Evolutionary conservation across 2,888 invertebrate genomes (phyloP), one percentile per base, ranked within the genome.

Genomic region (Heteromurus nitidus): DNA sequence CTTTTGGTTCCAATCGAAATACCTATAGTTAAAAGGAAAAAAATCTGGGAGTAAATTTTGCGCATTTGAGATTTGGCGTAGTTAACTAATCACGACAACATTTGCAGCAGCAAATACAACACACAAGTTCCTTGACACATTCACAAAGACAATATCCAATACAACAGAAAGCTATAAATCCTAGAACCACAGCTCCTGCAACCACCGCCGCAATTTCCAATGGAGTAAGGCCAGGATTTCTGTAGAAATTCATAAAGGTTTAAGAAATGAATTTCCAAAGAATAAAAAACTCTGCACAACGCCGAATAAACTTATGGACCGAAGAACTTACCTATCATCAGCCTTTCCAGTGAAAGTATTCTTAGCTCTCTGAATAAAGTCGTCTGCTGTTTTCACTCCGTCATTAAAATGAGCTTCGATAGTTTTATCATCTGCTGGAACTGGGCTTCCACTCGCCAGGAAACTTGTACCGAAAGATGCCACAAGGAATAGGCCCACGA

Each of bases 31-130:
- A n/a, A n/a, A n/a, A n/a, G n/a, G n/a, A n/a, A n/a, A 13, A 36
- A 9, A 9, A 36, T 7, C 36, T 36, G 36, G 9, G 7, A 36
- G 9, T 36, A 36, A 9, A 13, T 36, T 36, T 36, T 7, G 7
- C 9, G 13, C 13, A 9, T 36, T 36, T 13, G 7, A 9, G 36
- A 36, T 36, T 36, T 36, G 7, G 7, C 13, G 7, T 36, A 36
- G 13, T 9, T 13, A 36, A 36, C 50, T 74, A 84, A 62, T 84
- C 84, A 44, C 84, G 74, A 36, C 84, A 84, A n/a, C 70, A 79
- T 18, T 80, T 79, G 82, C 87, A 85, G 83, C 87, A 82, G 83
- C 87, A 73, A 86, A 88, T 86, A 77, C 88, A 80, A 86, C 88
- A 75, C 84, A 88, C 68, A 65, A 88, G 69, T 77, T 88, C 75